Base-by-base conservation (phyloP, 1,140 invertebrate species). In the Chionoecetes opilio region DNA sequence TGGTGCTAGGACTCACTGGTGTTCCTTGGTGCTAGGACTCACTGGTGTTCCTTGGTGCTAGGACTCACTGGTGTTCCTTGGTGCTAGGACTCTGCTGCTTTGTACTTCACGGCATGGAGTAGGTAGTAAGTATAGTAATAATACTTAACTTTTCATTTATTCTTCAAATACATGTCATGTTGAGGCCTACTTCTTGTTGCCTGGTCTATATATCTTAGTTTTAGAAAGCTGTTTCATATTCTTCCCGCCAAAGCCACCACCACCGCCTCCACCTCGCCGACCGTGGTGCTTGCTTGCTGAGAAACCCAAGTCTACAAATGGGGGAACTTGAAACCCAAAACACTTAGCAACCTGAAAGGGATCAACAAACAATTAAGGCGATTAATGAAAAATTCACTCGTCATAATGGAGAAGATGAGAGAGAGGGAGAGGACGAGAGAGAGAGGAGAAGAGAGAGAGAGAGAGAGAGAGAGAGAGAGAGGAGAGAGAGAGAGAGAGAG, bases 301-400 rank as follows among this genome's bases (percentile, higher is more conserved):
- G 35, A 91, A 46, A n/a, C 89, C 89, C 46, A 91, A 35, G 63
- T 91, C 89, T 26, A 91, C 89, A 75, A 91, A 91, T 35, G 89
- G 89, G 21, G 89, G 89, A 17, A 91, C 89, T 34, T 75, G 89
- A 21, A 91, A 91, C 34, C 88, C 88, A 90, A 90, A 90, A 35
- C 89, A 91, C 29, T 91, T 91, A 26, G 89, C 89, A 34, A 91
- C 89, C 89, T 91, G 89, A 34, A 91, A 91, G 8, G 41, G 31
- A 91, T 41, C 9, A 11, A 8, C 6, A 90, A 53, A n/a, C 46
- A 32, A 35, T 41, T 6, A 41, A 41, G 38, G 3, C 3, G 38
- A 17, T 53, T 14, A 53, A 14, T 53, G 8, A 9, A 14, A 11
- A 3, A 53, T 53, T 53, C 9, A 53, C 8, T 53, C 11, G 46